These are phyloP conservation scores for Ispidina picta DNA, from an alignment of 2,797 vertebrate genomes.

Conservation along the genomic window DNA sequence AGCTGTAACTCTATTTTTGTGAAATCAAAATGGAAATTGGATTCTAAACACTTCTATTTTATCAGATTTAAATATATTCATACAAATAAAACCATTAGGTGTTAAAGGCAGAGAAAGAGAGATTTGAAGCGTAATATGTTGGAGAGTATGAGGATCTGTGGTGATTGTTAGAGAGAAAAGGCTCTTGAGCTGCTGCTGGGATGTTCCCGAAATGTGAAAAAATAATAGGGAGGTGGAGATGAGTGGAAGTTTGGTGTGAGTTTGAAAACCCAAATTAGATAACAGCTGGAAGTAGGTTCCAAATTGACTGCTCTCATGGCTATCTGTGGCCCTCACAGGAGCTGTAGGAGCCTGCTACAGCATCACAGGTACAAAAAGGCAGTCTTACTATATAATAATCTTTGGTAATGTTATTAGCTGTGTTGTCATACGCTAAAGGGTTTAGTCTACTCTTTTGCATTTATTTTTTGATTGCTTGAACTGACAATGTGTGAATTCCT, in stretches of 20 bases:
- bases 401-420: not conserved
- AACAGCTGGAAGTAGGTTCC: not conserved
- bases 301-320: not conserved
- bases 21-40: constrained; percentile 33
- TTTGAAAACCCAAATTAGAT: not conserved
- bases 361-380: not conserved
- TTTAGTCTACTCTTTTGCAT: fast-evolving
- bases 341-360: not conserved
- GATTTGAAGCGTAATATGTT: not conserved
- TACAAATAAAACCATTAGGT: constrained; percentile 27
- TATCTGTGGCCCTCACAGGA: not conserved
- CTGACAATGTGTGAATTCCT: not conserved
- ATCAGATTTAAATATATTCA: not conserved
- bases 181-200: not conserved
- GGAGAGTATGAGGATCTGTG: not conserved
- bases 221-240: not conserved
- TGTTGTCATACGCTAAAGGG: not conserved
- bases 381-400: not conserved
- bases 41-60: not conserved
- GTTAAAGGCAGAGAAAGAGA: not conserved
- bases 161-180: not conserved
- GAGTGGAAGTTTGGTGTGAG: not conserved
- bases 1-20: constrained; percentile 17
- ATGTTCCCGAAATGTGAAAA: not conserved
- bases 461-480: not conserved